These are phyloP conservation scores for Flexamia atlantica DNA, from an alignment of 2,888 invertebrate species.

Conservation along the genomic window DNA sequence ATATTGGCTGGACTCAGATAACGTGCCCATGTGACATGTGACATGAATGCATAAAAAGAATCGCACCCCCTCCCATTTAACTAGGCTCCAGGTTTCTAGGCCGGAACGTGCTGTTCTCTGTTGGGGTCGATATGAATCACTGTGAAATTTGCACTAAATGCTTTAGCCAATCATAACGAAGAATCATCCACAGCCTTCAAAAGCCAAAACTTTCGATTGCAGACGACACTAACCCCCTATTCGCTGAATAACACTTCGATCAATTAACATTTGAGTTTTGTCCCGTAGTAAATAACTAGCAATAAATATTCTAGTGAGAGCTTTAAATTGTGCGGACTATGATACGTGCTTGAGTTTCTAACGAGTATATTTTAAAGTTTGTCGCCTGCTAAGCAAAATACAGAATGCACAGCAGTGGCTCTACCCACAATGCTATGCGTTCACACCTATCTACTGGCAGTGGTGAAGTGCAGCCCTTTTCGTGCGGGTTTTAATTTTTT, in stretches of 20 bases:
- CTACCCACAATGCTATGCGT: constrained; percentile 63
- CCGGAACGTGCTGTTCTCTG: constrained; percentile 47
- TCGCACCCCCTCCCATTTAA: not conserved
- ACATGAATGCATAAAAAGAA: not conserved
- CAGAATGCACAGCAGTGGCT: constrained; percentile 63
- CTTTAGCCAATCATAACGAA: constrained; percentile 49
- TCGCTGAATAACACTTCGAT: constrained; percentile 5
- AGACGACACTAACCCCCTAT: constrained; percentile 63
- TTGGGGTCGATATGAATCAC: constrained; percentile 51
- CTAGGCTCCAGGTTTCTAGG: not conserved
- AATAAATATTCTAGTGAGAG: constrained; percentile 55
- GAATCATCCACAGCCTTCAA: constrained; percentile 59
- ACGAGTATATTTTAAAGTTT: constrained; percentile 41
- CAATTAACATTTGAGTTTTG: constrained; percentile 56
- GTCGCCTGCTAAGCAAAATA: constrained; percentile 59
- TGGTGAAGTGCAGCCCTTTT: constrained; percentile 64
- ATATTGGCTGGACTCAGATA: not conserved
- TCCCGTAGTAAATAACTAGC: constrained; percentile 18
- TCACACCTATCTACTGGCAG: constrained; percentile 63
- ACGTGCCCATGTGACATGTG: too few relatives aligned
- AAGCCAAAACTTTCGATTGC: constrained; percentile 57
- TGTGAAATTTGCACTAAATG: constrained; percentile 47
- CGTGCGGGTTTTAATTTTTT: constrained; percentile 61
- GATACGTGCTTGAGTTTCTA: constrained; percentile 37
- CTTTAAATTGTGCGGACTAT: constrained; percentile 46